A percentile compares a stretch with the other conserved stretches of the same genome.
Conservation (phyloP, 2,797 vertebrate genomes). For the Gorsachius magnificus region DNA sequence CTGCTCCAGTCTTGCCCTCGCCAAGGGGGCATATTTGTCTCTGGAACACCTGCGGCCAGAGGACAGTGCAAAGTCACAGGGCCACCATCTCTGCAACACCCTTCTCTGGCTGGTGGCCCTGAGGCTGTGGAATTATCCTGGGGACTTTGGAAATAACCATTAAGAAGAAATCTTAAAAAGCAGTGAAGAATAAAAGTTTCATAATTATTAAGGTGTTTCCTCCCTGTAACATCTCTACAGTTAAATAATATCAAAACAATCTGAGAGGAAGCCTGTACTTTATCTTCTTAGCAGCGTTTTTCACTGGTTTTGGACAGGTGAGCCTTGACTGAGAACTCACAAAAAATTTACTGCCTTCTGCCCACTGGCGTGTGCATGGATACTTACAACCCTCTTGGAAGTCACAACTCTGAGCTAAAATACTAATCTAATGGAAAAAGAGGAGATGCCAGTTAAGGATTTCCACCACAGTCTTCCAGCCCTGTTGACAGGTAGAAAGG, state of each 20-base stretch:
- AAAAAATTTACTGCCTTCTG: neutral
- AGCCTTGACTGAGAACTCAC: neutral
- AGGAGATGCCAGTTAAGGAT: neutral
- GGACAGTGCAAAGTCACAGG: neutral
- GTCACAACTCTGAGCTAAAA: neutral
- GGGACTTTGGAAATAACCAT: neutral
- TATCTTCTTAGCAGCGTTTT: neutral
- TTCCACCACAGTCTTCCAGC: neutral
- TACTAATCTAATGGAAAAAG: neutral
- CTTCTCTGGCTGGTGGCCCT: neutral
- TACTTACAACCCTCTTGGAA: fast-evolving
- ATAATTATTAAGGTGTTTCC: neutral
- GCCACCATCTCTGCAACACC: neutral
- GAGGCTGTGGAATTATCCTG: neutral
- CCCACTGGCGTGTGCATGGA: neutral
- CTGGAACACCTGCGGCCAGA: neutral
- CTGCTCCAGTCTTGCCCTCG: too few species aligned
- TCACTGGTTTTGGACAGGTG: neutral
- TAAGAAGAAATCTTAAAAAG: neutral
- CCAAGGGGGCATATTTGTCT: neutral
- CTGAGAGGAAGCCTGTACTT: too few species aligned
- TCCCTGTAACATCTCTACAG: neutral
- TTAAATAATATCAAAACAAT: too few species aligned
- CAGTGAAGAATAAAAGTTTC: neutral
- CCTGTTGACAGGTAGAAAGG: neutral